A percentile compares a stretch with the other conserved stretches of the same genome.
phyloP scores from a whole-genome alignment of 2,888 invertebrate genomes.

The Gnatocerus cornutus region DNA sequence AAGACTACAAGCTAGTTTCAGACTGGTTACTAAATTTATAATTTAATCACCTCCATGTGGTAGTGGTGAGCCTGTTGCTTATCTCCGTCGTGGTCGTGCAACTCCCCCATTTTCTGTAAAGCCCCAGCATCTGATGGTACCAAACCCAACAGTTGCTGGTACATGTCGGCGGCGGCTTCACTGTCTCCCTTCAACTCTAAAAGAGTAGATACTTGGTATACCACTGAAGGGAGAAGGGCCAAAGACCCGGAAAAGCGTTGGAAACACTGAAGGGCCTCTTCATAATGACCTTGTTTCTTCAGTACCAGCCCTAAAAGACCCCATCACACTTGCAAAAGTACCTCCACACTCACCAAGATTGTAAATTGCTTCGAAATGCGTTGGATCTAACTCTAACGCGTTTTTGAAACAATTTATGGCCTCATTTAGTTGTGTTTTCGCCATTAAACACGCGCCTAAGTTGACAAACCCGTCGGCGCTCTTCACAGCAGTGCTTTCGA shows the following conservation, averaged over 20 bases:
- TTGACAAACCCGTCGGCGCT: conserved; percentile 90
- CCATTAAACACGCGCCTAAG: conserved; percentile 85
- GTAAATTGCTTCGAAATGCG: conserved; percentile 88
- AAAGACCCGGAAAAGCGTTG: conserved; percentile 78
- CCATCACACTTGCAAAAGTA: no score
- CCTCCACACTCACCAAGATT: conserved; percentile 77
- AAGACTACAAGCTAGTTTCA: conserved; percentile 74
- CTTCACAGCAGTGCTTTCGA: conserved; percentile 82
- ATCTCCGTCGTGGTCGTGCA: conserved; percentile 93
- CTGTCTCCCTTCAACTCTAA: conserved; percentile 80
- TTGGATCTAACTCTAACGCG: conserved; percentile 86
- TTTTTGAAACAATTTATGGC: conserved; percentile 82
- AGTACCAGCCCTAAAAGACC: conserved; percentile 76
- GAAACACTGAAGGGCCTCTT: conserved; percentile 86
- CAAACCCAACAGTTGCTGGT: conserved; percentile 85
- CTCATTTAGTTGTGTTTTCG: conserved; percentile 79
- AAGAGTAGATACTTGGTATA: conserved; percentile 84
- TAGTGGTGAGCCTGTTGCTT: conserved; percentile 91
- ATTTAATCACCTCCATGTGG: conserved; percentile 82
- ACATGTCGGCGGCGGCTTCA: conserved; percentile 79
- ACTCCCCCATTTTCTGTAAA: conserved; percentile 89
- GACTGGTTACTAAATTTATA: no score
- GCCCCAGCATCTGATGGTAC: conserved; percentile 93
- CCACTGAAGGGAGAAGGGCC: conserved; percentile 75
- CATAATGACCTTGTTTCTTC: conserved; percentile 80